Percentiles rank a stretch among this genome's conserved stretches.
These are phyloP conservation scores for Clarias magur DNA, from an alignment of 2,113 vertebrate species.

Conservation along the genomic window DNA sequence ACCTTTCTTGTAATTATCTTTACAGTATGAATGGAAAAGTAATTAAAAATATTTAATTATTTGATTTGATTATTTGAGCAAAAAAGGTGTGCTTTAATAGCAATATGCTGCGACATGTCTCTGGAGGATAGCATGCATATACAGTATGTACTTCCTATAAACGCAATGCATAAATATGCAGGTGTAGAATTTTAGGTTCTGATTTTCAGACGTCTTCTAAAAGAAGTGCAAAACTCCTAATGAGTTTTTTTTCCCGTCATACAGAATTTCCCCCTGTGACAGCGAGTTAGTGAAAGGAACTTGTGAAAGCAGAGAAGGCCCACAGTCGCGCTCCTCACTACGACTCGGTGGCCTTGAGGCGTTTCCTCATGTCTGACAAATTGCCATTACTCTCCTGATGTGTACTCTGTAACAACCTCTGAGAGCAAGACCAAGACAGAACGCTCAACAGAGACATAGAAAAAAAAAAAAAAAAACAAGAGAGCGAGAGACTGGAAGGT, in stretches of 20 bases:
- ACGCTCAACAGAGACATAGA: not conserved
- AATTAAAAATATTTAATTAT: not conserved
- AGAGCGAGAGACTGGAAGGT: slow-evolving; percentile 2
- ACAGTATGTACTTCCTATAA: not conserved
- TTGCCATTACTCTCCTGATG: slow-evolving; percentile 41
- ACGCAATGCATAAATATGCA: not conserved
- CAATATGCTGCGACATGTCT: not conserved
- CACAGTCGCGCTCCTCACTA: slow-evolving; percentile 15
- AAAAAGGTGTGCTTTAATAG: not conserved
- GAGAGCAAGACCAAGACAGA: slow-evolving; percentile 7
- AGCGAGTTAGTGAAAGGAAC: slow-evolving; percentile 11
- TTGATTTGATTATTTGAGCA: not conserved
- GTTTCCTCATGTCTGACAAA: slow-evolving; percentile 50
- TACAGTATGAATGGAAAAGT: not conserved
- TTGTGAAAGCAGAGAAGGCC: slow-evolving; percentile 17
- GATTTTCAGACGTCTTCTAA: not conserved
- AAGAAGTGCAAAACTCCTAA: not conserved
- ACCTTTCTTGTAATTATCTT: not conserved
- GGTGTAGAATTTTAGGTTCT: not conserved
- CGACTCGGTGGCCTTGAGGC: slow-evolving; percentile 35
- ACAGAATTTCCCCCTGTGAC: not conserved
- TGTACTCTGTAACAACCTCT: slow-evolving; percentile 23
- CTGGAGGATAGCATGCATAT: not conserved
- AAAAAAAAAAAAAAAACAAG: not conserved
- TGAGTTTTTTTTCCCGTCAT: not conserved